Base-by-base conservation (phyloP, 2,797 vertebrate genomes). In the Emydoidea blandingii region DNA sequence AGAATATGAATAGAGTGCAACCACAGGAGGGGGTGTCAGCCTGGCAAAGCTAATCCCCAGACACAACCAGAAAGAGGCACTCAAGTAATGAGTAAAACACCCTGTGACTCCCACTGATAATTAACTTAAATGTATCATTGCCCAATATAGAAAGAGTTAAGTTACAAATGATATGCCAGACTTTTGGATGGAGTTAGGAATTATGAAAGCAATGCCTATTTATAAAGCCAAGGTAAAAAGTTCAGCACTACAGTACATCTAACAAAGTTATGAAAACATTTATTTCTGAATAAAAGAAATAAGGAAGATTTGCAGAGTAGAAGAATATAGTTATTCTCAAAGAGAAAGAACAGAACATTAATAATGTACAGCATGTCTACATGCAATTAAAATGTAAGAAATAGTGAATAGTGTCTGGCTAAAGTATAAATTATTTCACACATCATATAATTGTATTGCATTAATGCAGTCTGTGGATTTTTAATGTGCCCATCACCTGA, bases 111-210 rank as follows among this genome's bases (percentile, higher is more conserved):
- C 65, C 91, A 4, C 54, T 92, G 86, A 19, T 83, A 96, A 88
- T 76, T 94, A 93, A 29, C 85, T 76, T 90, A 93, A 96, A 65
- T 14, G 27, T 54, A 62, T 88, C 21, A 68, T 95, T 96, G 72
- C 83, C 92, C 90, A 94, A 57, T 56, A 79, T 18, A 59, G 82
- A 88, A 90, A 79, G 31, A 37, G 19, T 41, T 79, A 84, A 80
- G 83, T 88, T 87, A 68, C 83, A 16, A 47, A 27, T 8, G 54
- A 47, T 78, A 52, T 50, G 83, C 57, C 91, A 81, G 27, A 59
- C 94, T 68, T 31, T 52, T 34, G 68, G 41, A 44, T 85, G 12
- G 50, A 34, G 53, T 94, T 37, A 83, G 78, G 29, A 16, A 49
- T 23, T 68, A 90, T 81, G 31, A 47, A 72, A 88, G 49, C 5